Conservation (phyloP, 2,797 vertebrate species). For the Pipistrellus pipistrellus region DNA sequence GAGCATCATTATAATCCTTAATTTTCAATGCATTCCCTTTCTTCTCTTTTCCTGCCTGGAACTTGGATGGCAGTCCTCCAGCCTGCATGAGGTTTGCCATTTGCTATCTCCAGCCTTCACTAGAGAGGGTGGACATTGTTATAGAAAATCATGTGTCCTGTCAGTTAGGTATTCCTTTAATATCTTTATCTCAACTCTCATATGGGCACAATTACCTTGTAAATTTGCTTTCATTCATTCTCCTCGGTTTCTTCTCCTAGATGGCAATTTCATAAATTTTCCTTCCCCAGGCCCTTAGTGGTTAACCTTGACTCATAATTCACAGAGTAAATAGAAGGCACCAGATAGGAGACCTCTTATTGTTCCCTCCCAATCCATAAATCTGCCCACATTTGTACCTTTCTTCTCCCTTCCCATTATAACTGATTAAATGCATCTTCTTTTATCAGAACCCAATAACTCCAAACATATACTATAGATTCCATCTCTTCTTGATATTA, state of each 20-base stretch:
- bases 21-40: neutral
- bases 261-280: conserved; percentile 6
- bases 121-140: neutral
- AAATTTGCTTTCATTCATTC: neutral
- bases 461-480: neutral
- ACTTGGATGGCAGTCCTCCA: neutral
- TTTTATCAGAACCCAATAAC: neutral
- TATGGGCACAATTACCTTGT: neutral
- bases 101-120: neutral
- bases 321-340: neutral
- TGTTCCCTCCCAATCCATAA: neutral
- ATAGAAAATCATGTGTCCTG: neutral
- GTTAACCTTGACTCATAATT: neutral
- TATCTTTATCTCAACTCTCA: neutral
- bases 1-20: neutral
- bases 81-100: neutral
- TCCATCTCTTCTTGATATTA: neutral
- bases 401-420: neutral
- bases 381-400: neutral
- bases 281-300: neutral
- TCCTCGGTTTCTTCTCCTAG: neutral
- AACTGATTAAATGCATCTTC: neutral
- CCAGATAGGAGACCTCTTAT: neutral
- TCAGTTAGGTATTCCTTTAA: neutral
- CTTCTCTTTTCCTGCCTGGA: neutral